Percentiles rank a stretch among this genome's conserved stretches.
Evolutionary conservation across 92 coral and sea anemone genomes (phyloP).

Genomic region (Porites lobata): DNA sequence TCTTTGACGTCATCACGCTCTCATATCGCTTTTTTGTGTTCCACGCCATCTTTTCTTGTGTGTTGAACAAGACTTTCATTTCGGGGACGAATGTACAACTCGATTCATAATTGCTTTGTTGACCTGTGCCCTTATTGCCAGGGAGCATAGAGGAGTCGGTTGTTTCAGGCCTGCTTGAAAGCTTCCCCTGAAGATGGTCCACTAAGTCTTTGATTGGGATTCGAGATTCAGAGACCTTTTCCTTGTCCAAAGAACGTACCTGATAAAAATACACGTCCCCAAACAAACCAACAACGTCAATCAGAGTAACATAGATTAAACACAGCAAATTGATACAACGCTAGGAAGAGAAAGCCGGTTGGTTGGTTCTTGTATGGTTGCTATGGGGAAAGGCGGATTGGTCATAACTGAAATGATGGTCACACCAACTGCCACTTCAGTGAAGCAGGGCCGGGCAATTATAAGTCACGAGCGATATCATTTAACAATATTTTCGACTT

Average conservation of each 20-base stretch:
- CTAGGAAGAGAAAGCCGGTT: too few species aligned
- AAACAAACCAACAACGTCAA: neutral
- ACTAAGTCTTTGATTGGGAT: slow-evolving; percentile 73
- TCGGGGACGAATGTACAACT: slow-evolving; percentile 55
- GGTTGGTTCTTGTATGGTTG: too few species aligned
- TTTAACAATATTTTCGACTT: too few species aligned
- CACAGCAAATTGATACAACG: too few species aligned
- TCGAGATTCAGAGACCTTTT: slow-evolving; percentile 79
- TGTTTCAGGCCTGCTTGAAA: slow-evolving; percentile 71
- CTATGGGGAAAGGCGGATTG: too few species aligned
- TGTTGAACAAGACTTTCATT: slow-evolving; percentile 87
- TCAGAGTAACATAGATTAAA: too few species aligned
- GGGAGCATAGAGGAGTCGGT: slow-evolving; percentile 59
- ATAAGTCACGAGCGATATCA: too few species aligned
- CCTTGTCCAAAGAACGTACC: slow-evolving; percentile 91
- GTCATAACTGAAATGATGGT: too few species aligned
- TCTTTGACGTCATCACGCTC: slow-evolving; percentile 90
- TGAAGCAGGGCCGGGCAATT: too few species aligned
- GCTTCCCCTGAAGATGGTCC: slow-evolving; percentile 84
- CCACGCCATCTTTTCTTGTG: slow-evolving; percentile 85
- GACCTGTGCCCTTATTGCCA: slow-evolving; percentile 55
- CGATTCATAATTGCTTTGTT: slow-evolving; percentile 63
- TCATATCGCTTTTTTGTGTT: slow-evolving; percentile 87
- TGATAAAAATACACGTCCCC: neutral
- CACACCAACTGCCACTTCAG: too few species aligned